Evolutionary conservation across 2,888 invertebrate species (phyloP), one percentile per base, ranked within the genome.

Genomic region (Xanthia togata): DNA sequence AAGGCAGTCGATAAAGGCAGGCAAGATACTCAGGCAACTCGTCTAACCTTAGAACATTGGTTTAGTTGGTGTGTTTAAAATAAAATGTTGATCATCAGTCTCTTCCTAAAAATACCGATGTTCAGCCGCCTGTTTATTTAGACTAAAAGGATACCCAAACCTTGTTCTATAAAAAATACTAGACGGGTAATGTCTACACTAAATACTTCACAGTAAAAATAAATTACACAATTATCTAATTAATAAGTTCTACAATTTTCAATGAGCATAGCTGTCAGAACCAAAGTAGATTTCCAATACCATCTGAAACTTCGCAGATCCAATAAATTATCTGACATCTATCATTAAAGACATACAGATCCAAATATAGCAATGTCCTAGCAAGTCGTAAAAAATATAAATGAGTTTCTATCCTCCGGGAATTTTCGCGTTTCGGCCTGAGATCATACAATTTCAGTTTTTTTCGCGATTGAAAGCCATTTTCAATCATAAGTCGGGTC

Each of bases 361-460:
- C 38, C 20, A 74, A 73, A 57, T 50, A 69, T n/a, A 70, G 20
- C 50, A 23, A 65, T 57, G 74, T 75, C 69, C 59, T 47, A 35
- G 55, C 14, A n/a, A 59, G 65, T 77, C 84, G 73, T 84, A 83
- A 83, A 82, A 85, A 76, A 86, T 77, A 86, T 76, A 86, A 86
- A 86, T 74, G 82, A 78, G 76, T 79, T 86, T 82, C n/a, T 62
- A 41, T 65, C 79, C 78, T 20, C 9, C 31, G 76, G 76, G 84
- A 79, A 63, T 73, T 65, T 75, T 79, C 74, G 60, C 50, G 67
- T 64, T 81, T 65, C 60, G 38, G 69, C 12, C 55, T n/a, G 72
- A 59, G 57, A 76, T 78, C 85, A 79, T 60, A 67, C 53, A 60
- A 76, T 75, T 73, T 60, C 67, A 76, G 44, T 78, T 85, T 85